Evolutionary conservation across 2,888 invertebrate species (phyloP).

Genomic region (Lithophane ornitopus): DNA sequence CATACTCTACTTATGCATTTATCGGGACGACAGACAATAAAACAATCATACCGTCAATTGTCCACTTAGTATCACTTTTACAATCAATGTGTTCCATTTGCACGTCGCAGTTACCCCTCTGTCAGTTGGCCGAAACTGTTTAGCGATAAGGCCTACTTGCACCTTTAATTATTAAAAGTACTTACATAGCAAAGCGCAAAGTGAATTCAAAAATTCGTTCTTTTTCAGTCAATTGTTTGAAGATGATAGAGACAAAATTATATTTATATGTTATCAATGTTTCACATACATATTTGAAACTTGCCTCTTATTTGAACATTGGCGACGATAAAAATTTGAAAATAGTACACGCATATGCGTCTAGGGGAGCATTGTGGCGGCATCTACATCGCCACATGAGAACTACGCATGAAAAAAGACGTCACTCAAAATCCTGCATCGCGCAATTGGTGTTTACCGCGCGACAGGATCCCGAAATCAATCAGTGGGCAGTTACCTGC

Average conservation of each 20-base stretch:
- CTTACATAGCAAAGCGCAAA: neutral
- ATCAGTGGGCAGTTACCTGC: too few species aligned
- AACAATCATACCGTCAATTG: constrained; percentile 56
- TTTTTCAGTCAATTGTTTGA: neutral
- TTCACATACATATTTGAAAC: neutral
- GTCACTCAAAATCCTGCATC: too few species aligned
- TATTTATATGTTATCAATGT: neutral
- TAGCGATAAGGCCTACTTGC: neutral
- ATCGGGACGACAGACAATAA: constrained; percentile 39
- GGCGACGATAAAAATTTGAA: too few species aligned
- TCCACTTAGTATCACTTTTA: constrained; percentile 30
- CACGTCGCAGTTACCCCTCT: neutral
- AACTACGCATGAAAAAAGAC: too few species aligned
- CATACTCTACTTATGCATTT: constrained; percentile 26
- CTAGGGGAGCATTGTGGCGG: neutral
- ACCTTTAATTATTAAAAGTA: neutral
- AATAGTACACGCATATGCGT: neutral
- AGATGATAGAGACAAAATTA: neutral
- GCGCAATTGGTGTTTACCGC: too few species aligned
- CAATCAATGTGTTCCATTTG: neutral
- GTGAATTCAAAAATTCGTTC: neutral
- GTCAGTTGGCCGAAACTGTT: neutral
- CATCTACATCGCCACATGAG: too few species aligned
- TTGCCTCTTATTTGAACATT: neutral
- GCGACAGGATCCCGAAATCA: too few species aligned